A percentile compares a stretch with the other conserved stretches of the same genome.
phyloP scores from a whole-genome alignment of 2,888 invertebrate species.

The Aphrophora alni region DNA sequence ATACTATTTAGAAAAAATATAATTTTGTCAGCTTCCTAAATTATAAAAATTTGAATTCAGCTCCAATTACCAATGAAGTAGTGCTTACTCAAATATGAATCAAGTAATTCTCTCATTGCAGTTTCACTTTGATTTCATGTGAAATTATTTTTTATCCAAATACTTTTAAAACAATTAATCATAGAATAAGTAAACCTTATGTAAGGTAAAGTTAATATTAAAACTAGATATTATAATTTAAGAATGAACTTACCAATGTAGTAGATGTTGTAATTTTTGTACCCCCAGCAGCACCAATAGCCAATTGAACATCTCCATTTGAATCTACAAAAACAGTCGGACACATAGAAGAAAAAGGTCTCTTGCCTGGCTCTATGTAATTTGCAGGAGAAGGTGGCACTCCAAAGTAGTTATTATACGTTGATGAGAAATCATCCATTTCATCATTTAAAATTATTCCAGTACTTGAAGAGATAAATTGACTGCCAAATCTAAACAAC shows the following conservation, averaged over 20 bases:
- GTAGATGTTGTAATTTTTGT: constrained; percentile 63
- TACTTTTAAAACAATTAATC: too few relatives aligned
- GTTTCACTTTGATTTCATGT: too few relatives aligned
- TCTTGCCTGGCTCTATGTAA: constrained; percentile 78
- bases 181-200: too few relatives aligned
- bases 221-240: background rate
- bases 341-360: constrained; percentile 87
- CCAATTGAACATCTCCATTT: constrained; percentile 57
- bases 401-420: constrained; percentile 71
- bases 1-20: too few relatives aligned
- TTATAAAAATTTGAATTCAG: too few relatives aligned
- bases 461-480: constrained; percentile 76
- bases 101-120: too few relatives aligned
- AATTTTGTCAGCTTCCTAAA: too few relatives aligned
- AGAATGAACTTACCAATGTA: constrained; percentile 53
- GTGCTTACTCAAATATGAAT: too few relatives aligned
- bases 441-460: constrained; percentile 93
- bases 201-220: background rate
- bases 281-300: constrained; percentile 64
- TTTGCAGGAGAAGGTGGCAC: constrained; percentile 81
- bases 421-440: constrained; percentile 94
- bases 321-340: constrained; percentile 78
- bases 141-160: too few relatives aligned
- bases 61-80: too few relatives aligned
- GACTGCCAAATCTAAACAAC: constrained; percentile 70